These are phyloP conservation scores for Idaea aversata DNA, from an alignment of 2,888 invertebrate genomes.

Conservation along the genomic window DNA sequence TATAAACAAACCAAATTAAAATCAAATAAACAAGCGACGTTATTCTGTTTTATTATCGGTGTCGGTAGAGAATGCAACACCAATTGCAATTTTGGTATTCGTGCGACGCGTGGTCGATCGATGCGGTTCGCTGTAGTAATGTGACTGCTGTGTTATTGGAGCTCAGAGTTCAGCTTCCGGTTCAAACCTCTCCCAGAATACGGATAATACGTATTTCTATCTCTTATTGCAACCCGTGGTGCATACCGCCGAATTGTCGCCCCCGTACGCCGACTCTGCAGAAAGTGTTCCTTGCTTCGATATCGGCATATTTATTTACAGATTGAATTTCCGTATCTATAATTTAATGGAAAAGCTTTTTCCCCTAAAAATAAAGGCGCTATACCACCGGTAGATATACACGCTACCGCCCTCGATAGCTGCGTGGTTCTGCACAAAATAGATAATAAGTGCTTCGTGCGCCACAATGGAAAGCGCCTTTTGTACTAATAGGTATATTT, in stretches of 20 bases:
- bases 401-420: too few species aligned
- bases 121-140: neutral
- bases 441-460: too few species aligned
- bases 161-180: neutral
- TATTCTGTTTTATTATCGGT: neutral
- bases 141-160: neutral
- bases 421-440: too few species aligned
- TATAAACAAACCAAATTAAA: neutral
- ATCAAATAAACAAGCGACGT: neutral
- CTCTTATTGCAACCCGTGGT: neutral
- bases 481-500: too few species aligned
- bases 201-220: neutral
- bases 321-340: neutral
- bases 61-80: neutral
- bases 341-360: neutral
- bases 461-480: too few species aligned
- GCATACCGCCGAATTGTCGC: neutral
- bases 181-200: neutral
- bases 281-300: neutral
- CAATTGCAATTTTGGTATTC: neutral
- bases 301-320: neutral
- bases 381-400: neutral
- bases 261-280: neutral
- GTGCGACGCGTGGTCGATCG: neutral
- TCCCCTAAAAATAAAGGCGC: neutral